Evolutionary conservation across 2,797 vertebrate genomes (phyloP).

Genomic region (Podarcis lilfordi): DNA sequence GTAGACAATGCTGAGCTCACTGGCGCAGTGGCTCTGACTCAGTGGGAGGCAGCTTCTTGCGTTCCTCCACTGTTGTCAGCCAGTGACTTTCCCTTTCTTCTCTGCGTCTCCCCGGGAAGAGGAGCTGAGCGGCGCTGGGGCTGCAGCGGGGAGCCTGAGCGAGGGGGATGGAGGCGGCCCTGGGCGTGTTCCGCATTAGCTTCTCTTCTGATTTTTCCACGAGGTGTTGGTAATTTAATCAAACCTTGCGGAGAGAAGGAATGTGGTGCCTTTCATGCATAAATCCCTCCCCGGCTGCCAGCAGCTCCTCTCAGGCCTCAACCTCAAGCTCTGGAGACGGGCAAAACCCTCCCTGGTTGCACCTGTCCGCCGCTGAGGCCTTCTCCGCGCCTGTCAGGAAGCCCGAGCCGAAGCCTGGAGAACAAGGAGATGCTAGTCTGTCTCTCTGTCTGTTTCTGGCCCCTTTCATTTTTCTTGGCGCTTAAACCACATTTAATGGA

Average conservation of each 20-base stretch:
- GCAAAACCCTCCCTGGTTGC: not conserved
- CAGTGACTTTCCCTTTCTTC: not conserved
- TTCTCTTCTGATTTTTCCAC: not conserved
- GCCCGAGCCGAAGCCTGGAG: not conserved
- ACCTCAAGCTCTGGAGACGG: not conserved
- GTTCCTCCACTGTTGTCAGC: not conserved
- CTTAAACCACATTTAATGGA: constrained; percentile 9
- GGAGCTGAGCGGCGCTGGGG: not conserved
- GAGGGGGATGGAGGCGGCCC: not conserved
- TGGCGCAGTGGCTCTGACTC: too few relatives aligned
- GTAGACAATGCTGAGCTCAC: too few relatives aligned
- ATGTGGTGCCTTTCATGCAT: accelerated
- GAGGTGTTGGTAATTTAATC: not conserved
- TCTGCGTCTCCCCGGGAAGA: not conserved
- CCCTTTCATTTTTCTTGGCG: constrained; percentile 17
- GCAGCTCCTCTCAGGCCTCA: not conserved
- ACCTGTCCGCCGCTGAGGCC: not conserved
- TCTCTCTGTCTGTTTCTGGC: not conserved
- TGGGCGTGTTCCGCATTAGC: not conserved
- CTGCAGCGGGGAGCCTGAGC: not conserved
- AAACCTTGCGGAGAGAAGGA: not conserved
- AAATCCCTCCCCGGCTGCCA: not conserved
- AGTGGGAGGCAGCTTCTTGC: too few relatives aligned
- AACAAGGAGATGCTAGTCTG: not conserved
- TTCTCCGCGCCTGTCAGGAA: not conserved